Conservation (phyloP, 1,140 invertebrate genomes). For the Choristoneura fumiferana region DNA sequence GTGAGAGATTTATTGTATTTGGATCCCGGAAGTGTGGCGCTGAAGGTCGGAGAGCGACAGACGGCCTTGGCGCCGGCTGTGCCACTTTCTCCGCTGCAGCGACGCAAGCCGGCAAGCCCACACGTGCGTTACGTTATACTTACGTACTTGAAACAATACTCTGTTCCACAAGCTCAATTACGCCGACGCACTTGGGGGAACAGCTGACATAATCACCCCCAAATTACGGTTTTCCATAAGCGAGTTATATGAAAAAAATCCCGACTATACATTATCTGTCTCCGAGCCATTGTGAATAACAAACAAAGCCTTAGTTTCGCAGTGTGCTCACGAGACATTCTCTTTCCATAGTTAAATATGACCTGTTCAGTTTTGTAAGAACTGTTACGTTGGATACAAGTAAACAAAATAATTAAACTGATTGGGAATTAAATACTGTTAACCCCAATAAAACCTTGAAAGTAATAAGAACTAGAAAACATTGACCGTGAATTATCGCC, state of each 20-base stretch:
- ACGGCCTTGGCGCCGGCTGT: conserved; percentile 63
- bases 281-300: conserved; percentile 55
- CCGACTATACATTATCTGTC: conserved; percentile 51
- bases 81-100: conserved; percentile 59
- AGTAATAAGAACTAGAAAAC: too few species aligned
- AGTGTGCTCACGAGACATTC: conserved; percentile 54
- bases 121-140: conserved; percentile 53
- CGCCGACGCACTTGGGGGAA: conserved; percentile 52
- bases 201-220: conserved; percentile 62
- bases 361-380: conserved; percentile 43
- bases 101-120: conserved; percentile 33
- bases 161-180: conserved; percentile 41
- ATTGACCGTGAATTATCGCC: too few species aligned
- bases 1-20: conserved; percentile 13
- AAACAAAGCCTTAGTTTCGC: conserved; percentile 61
- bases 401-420: conserved; percentile 7
- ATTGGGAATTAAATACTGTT: not conserved
- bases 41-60: conserved; percentile 55
- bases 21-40: conserved; percentile 45
- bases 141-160: conserved; percentile 49
- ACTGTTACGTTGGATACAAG: conserved; percentile 9
- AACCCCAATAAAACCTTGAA: not conserved
- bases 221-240: conserved; percentile 52
- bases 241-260: conserved; percentile 46
- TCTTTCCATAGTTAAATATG: conserved; percentile 45